Conservation (phyloP, 2,888 invertebrate genomes). For the Melanotus villosus region DNA sequence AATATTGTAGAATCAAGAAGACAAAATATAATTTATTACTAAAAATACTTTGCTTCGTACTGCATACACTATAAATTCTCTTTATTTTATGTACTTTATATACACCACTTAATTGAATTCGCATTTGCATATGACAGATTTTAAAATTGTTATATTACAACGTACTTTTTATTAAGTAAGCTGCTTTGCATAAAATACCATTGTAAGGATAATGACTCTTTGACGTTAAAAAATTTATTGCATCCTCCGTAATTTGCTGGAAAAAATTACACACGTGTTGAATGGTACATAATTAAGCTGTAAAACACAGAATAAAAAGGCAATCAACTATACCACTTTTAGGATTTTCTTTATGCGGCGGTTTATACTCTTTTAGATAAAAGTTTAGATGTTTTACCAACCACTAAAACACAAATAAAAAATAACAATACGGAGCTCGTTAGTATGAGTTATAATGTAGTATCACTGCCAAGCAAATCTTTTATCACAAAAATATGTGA, state of each 20-base stretch:
- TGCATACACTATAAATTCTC: slow-evolving; percentile 14
- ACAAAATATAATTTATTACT: slow-evolving; percentile 34
- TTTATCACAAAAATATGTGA: slow-evolving; percentile 20
- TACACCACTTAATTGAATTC: slow-evolving; percentile 34
- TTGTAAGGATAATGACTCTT: slow-evolving; percentile 25
- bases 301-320: slow-evolving; percentile 30
- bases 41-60: slow-evolving; percentile 20
- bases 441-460: not conserved
- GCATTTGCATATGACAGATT: slow-evolving; percentile 34
- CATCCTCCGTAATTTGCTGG: slow-evolving; percentile 36
- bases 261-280: slow-evolving; percentile 40
- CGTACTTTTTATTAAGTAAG: slow-evolving; percentile 16
- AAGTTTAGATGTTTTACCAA: slow-evolving; percentile 6
- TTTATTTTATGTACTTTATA: slow-evolving; percentile 29
- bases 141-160: slow-evolving; percentile 26
- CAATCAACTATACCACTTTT: slow-evolving; percentile 25
- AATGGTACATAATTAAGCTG: slow-evolving; percentile 36
- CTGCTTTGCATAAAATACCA: slow-evolving; percentile 31
- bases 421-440: not conserved
- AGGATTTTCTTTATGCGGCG: slow-evolving; percentile 25
- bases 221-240: slow-evolving; percentile 31
- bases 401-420: slow-evolving; percentile 20
- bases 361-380: slow-evolving; percentile 5
- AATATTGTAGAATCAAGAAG: slow-evolving; percentile 28
- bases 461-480: not conserved